Evolutionary conservation across 2,888 invertebrate species (phyloP), one percentile per base, ranked within the genome.

Genomic region (Drosophila mimica): DNA sequence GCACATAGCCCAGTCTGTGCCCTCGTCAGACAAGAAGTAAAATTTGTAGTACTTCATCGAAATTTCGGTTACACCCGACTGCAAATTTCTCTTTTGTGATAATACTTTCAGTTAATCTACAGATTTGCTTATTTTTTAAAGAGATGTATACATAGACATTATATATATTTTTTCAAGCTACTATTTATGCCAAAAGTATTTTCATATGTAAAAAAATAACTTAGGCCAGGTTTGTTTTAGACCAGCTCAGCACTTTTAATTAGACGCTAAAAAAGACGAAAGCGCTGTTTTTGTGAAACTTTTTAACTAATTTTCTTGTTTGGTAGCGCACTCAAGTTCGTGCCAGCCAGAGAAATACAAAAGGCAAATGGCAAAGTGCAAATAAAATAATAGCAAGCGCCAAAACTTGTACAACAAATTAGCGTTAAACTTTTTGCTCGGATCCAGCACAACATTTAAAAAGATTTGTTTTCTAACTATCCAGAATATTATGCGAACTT

Each of bases 251-350:
- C 43, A 40, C 57, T 52, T 52, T 64, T 49, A 46, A 51, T 33
- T 28, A 61, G 36, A 38, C 52, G 49, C 51, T 36, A 28, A 38
- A 52, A 54, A 67, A 66, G 72, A 54, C 52, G 43, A 76, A 78
- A 78, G 72, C 59, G 38, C 40, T 78, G 87, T 81, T 86, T 83
- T 78, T 67, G 74, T 77, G 63, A 86, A 88, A 81, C 70, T 68
- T 76, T 88, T 83, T 56, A 81, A 89, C 84, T 81, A 89, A 85
- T 89, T 85, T 85, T 76, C 82, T 76, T 87, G 84, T 81, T 89
- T 87, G 74, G 66, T 66, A 69, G 33, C 40, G 58, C 49, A 3
- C 38, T 30, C 38, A 56, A 38, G 70, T 74, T 70, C 68, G 58
- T 69, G 65, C 58, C 38, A 57, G 31, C 25, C 43, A 25, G 30